A percentile compares a stretch with the other conserved stretches of the same genome.
phyloP scores from a whole-genome alignment of 2,113 vertebrate species.

The Rana temporaria region DNA sequence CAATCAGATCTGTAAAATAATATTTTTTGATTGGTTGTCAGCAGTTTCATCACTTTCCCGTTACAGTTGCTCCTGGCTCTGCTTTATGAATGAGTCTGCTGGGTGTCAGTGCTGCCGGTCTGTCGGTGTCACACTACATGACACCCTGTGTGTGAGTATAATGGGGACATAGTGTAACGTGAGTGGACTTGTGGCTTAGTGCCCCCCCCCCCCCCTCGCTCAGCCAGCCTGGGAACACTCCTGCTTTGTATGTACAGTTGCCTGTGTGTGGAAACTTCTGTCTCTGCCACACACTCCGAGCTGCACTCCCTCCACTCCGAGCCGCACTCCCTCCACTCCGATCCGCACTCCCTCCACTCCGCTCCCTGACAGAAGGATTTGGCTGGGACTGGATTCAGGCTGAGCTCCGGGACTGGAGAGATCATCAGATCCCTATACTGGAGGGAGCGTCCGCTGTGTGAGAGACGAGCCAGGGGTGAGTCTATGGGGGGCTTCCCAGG shows the following conservation, averaged over 20 bases:
- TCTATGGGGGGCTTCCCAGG: too few species aligned
- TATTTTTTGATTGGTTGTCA: too few species aligned
- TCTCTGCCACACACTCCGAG: not conserved
- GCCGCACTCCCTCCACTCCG: too few species aligned
- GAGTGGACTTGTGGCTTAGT: constrained; percentile 22
- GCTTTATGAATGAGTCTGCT: too few species aligned
- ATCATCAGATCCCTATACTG: too few species aligned
- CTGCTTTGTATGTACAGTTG: constrained; percentile 33
- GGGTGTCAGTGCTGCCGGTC: too few species aligned
- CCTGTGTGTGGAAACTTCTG: not conserved
- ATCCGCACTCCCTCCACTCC: not conserved
- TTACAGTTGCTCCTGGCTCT: too few species aligned
- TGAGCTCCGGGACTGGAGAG: not conserved
- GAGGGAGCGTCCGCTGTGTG: not conserved
- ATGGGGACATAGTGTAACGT: constrained; percentile 22
- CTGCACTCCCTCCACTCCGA: constrained; percentile 1
- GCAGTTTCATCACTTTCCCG: too few species aligned
- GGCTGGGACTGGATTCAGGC: not conserved
- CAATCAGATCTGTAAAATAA: too few species aligned
- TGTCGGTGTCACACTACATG: not conserved
- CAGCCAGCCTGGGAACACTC: constrained; percentile 21
- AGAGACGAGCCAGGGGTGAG: too few species aligned
- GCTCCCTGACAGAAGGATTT: constrained; percentile 11
- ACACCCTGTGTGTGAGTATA: not conserved
- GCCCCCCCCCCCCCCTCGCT: constrained; percentile 2